Evolutionary conservation across 2,797 vertebrate species (phyloP).

Genomic region (Myotis pilosus): DNA sequence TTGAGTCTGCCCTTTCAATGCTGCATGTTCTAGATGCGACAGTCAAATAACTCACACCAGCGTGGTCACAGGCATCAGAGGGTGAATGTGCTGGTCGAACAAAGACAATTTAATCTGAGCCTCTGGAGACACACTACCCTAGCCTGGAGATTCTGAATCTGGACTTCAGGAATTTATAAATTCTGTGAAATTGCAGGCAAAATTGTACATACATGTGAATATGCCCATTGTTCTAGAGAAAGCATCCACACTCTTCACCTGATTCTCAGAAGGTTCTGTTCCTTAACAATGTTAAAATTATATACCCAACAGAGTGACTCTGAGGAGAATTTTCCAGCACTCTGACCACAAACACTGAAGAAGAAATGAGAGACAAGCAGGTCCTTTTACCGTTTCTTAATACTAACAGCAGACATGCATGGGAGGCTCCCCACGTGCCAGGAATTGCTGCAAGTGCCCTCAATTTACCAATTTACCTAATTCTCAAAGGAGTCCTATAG

Average conservation of each 20-base stretch:
- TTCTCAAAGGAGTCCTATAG: neutral
- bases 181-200: neutral
- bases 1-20: neutral
- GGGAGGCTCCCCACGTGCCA: neutral
- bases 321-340: neutral
- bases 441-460: neutral
- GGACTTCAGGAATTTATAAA: neutral
- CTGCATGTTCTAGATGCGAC: neutral
- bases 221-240: neutral
- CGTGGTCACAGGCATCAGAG: neutral
- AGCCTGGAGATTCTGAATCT: neutral
- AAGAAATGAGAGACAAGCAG: neutral
- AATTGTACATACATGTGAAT: neutral
- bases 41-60: neutral
- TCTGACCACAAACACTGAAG: neutral
- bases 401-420: neutral
- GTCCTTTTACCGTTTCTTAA: neutral
- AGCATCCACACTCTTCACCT: neutral
- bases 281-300: slow-evolving; percentile 22
- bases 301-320: neutral
- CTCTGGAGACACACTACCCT: neutral
- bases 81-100: neutral
- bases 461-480: neutral
- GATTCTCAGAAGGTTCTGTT: neutral
- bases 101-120: neutral